Conservation (phyloP, 2,888 invertebrate species). For the Dexiosoma caninum region DNA sequence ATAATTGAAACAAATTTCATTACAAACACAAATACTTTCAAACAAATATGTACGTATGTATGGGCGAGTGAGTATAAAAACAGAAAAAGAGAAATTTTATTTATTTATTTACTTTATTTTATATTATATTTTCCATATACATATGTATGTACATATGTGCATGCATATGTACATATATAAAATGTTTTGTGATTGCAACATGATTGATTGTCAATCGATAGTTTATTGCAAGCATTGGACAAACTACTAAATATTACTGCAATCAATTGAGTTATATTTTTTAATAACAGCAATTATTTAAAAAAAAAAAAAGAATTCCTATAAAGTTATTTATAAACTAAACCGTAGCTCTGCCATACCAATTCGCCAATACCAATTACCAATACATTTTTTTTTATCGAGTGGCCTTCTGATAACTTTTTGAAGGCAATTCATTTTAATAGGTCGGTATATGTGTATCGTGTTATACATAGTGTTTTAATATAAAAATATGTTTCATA, state of each 20-base stretch:
- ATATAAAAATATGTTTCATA: not conserved
- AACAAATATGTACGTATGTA: not conserved
- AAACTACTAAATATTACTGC: slow-evolving; percentile 35
- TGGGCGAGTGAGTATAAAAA: not conserved
- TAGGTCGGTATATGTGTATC: not conserved
- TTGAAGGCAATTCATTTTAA: not conserved
- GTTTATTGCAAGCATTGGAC: slow-evolving; percentile 38
- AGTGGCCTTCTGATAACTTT: not conserved
- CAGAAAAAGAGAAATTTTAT: too few species aligned
- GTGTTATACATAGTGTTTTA: not conserved
- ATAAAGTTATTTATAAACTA: not conserved
- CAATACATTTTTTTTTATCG: not conserved
- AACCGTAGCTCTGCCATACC: not conserved
- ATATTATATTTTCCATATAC: too few species aligned
- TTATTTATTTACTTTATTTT: too few species aligned
- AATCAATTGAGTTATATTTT: slow-evolving; percentile 39
- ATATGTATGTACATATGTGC: not conserved
- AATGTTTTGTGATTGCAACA: slow-evolving; percentile 38
- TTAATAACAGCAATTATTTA: slow-evolving; percentile 19
- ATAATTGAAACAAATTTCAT: slow-evolving; percentile 56
- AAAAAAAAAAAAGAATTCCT: too few species aligned
- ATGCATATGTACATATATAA: not conserved
- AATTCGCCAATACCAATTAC: not conserved
- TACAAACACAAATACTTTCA: slow-evolving; percentile 39
- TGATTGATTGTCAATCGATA: slow-evolving; percentile 51